phyloP scores from a whole-genome alignment of 2,888 invertebrate genomes.

The Aphelenchoides bicaudatus region DNA sequence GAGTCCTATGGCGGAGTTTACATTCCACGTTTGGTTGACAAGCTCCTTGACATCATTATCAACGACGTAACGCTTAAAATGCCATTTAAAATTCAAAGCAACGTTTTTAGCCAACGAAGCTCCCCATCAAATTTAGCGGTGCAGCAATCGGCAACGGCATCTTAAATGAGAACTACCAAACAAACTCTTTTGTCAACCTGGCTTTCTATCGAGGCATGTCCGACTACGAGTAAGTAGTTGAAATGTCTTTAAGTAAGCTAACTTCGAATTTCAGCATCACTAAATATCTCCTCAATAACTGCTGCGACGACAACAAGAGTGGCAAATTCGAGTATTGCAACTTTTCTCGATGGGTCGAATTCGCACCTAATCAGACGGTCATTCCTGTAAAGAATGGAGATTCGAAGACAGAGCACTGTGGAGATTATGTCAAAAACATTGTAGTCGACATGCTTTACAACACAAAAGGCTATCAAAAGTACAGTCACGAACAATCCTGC shows the following conservation, averaged over 20 bases:
- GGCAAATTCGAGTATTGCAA: constrained; percentile 19
- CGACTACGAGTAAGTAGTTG: constrained; percentile 36
- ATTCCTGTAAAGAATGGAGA: not conserved
- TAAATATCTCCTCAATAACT: constrained; percentile 10
- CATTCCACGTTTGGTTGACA: constrained; percentile 23
- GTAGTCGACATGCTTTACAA: constrained; percentile 1
- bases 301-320: constrained; percentile 31
- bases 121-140: constrained; percentile 31
- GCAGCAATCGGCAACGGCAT: constrained; percentile 50
- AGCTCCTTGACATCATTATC: constrained; percentile 18
- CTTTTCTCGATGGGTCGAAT: constrained; percentile 17
- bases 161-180: constrained; percentile 40
- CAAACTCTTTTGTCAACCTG: constrained; percentile 44
- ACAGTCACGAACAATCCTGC: constrained; percentile 22
- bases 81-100: constrained; percentile 16
- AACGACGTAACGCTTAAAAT: not conserved
- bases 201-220: constrained; percentile 46
- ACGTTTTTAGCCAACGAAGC: constrained; percentile 13
- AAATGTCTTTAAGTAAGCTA: not conserved
- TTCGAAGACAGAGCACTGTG: constrained; percentile 30
- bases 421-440: constrained; percentile 33
- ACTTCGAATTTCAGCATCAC: constrained; percentile 2
- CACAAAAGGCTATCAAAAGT: constrained; percentile 20
- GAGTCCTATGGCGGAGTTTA: constrained; percentile 44
- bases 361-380: constrained; percentile 16